Base-by-base conservation (phyloP, 2,888 invertebrate species). In the Plagodis dolabraria region DNA sequence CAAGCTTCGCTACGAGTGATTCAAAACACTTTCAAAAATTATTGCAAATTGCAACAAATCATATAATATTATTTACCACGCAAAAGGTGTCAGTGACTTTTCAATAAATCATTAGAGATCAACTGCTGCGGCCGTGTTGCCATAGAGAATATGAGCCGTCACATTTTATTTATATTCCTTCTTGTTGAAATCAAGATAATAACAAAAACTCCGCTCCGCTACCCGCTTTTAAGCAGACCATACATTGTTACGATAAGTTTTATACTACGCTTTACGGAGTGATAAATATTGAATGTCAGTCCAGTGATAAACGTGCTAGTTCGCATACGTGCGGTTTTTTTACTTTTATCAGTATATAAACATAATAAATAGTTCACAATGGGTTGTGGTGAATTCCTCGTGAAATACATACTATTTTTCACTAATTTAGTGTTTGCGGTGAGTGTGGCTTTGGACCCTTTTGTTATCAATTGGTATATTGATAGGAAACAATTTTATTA, bases 351-450 rank as follows among this genome's bases (percentile, higher is more conserved):
- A 47, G 38, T 38, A 53, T 57, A 53, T 47, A 53, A 54, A 44
- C 47, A 56, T 50, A 65, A 42, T 47, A 12, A 53, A 53, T 52
- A 59, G 46, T 57, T 53, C 76, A 93, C 87, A 68, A 95, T 95
- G 95, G 94, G 94, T 81, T 95, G 95, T 72, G 95, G 95, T 82
- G 95, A 95, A 87, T 94, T 95, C 71, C 90, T 95, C 71, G 94
- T 96, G 65, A 97, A 97, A 89, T 96, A 96, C 75, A 93, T 96
- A 47, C 92, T 97, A 70, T 97, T 96, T 86, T 92, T 96, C 78
- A 95, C 96, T 79, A 97, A 97, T 75, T 83, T 96, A 54, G 81
- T 96, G 64, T 96, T 96, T 83, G 95, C 95, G 90, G 96, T 96
- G 85, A 96, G 96, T 95, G 22, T 22, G 22, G 22, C 22, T 43